phyloP scores from a whole-genome alignment of 92 coral and sea anemone genomes.

The Galaxea fascicularis region DNA sequence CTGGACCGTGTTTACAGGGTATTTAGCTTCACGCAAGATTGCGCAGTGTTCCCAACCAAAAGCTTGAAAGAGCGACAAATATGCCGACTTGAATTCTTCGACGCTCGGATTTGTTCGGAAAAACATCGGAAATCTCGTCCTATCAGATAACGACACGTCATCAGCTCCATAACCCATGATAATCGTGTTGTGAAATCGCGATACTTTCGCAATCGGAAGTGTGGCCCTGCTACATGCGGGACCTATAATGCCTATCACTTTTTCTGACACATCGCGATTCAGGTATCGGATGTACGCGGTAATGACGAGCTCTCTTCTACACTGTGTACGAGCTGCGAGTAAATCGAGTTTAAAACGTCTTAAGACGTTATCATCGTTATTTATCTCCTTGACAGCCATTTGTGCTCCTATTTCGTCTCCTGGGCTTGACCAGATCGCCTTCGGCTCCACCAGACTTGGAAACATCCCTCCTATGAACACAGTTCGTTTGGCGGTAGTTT shows the following conservation, averaged over 20 bases:
- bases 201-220: slow-evolving; percentile 80
- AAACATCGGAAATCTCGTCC: slow-evolving; percentile 72
- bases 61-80: slow-evolving; percentile 61
- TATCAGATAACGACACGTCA: slow-evolving; percentile 80
- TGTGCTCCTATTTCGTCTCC: slow-evolving; percentile 85
- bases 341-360: slow-evolving; percentile 54
- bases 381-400: slow-evolving; percentile 75
- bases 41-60: slow-evolving; percentile 80
- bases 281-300: slow-evolving; percentile 75
- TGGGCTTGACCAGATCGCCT: slow-evolving; percentile 86
- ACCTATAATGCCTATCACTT: slow-evolving; percentile 77
- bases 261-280: slow-evolving; percentile 58
- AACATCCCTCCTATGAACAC: slow-evolving; percentile 87
- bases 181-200: slow-evolving; percentile 74
- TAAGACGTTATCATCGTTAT: slow-evolving; percentile 60
- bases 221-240: slow-evolving; percentile 88
- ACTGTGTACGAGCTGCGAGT: slow-evolving; percentile 73
- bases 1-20: slow-evolving; percentile 75
- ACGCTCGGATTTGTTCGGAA: slow-evolving; percentile 84
- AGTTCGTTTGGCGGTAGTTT: slow-evolving; percentile 34
- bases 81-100: slow-evolving; percentile 78
- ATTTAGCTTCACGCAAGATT: slow-evolving; percentile 73
- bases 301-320: slow-evolving; percentile 80
- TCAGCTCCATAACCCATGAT: slow-evolving; percentile 86
- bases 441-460: slow-evolving; percentile 73